Evolutionary conservation across 2,797 vertebrate species (phyloP).

Genomic region (Muraenolepis orangiensis): DNA sequence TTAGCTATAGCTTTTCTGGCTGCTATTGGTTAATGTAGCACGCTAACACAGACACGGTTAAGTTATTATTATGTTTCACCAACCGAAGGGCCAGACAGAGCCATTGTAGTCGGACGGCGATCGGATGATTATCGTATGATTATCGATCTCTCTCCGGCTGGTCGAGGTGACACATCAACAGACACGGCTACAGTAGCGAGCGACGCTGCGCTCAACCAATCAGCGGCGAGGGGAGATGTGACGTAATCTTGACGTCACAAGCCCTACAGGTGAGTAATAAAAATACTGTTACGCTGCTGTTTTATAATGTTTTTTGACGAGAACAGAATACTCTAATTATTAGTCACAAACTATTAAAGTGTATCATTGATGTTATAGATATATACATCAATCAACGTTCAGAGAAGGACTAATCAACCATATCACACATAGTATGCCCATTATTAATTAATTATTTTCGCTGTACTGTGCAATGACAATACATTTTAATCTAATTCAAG

Average conservation of each 20-base stretch:
- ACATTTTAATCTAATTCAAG: no score
- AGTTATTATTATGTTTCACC: conserved; percentile 31
- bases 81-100: conserved; percentile 43
- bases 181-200: conserved; percentile 72
- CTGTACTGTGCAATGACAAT: no score
- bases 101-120: conserved; percentile 56
- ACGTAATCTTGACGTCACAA: conserved; percentile 26
- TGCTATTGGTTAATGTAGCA: not conserved
- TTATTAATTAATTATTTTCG: no score
- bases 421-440: no score
- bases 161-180: conserved; percentile 83
- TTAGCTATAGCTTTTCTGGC: not conserved
- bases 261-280: not conserved
- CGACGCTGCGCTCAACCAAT: conserved; percentile 51
- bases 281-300: no score
- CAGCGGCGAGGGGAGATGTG: conserved; percentile 13
- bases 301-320: no score
- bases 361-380: no score
- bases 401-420: no score
- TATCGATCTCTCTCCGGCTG: conserved; percentile 45
- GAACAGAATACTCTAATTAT: no score
- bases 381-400: no score
- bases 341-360: no score
- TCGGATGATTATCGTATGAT: conserved; percentile 34
- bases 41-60: not conserved